phyloP scores from a whole-genome alignment of 1,140 invertebrate genomes.

The Halictus rubicundus region DNA sequence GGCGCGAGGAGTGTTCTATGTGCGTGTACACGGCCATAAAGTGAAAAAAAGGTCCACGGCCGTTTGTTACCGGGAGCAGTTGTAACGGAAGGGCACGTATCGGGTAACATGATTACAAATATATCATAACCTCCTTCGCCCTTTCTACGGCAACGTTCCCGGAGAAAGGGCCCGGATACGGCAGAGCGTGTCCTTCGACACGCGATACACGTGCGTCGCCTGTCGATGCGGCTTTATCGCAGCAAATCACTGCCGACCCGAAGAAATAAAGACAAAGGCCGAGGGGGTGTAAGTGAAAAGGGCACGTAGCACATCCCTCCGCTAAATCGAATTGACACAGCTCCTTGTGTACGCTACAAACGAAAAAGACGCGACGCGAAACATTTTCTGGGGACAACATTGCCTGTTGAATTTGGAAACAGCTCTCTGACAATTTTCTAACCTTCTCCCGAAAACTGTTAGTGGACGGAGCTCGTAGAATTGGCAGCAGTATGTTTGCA shows the following conservation, averaged over 20 bases:
- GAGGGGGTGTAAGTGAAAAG: conserved; percentile 43
- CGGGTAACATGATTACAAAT: conserved; percentile 77
- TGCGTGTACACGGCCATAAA: conserved; percentile 41
- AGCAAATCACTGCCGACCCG: conserved; percentile 71
- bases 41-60: conserved; percentile 52
- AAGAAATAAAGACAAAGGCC: conserved; percentile 62
- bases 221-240: conserved; percentile 75
- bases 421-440: too few species aligned
- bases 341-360: conserved; percentile 16
- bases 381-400: neutral
- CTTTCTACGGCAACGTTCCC: conserved; percentile 21
- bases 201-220: conserved; percentile 76
- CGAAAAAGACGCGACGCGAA: neutral
- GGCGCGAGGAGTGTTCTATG: conserved; percentile 21
- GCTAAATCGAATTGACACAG: conserved; percentile 59
- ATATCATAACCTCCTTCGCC: conserved; percentile 74
- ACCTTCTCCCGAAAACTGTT: too few species aligned
- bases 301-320: conserved; percentile 55
- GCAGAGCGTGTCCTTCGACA: conserved; percentile 57
- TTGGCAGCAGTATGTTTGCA: too few species aligned
- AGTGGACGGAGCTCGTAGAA: too few species aligned
- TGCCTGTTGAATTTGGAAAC: neutral
- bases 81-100: conserved; percentile 77
- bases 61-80: conserved; percentile 75
- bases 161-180: conserved; percentile 16